A percentile compares a stretch with the other conserved stretches of the same genome.
phyloP scores from a whole-genome alignment of 2,888 invertebrate species.

The Morpho deidamia region DNA sequence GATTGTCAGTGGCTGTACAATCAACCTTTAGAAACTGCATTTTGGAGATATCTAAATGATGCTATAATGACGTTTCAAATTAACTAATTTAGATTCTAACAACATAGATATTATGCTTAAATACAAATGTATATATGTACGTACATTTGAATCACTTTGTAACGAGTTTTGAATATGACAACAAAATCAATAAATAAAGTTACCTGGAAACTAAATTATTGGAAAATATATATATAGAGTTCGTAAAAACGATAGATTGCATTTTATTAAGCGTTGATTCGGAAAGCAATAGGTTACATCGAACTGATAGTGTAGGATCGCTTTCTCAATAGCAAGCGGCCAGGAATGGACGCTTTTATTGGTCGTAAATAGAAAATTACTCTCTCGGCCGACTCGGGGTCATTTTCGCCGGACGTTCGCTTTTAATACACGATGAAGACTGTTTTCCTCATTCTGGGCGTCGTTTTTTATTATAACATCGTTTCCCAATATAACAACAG shows the following conservation, averaged over 20 bases:
- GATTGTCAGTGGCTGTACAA: no score
- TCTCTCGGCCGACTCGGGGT: slow-evolving; percentile 39
- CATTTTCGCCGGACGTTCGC: slow-evolving; percentile 44
- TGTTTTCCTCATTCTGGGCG: slow-evolving; percentile 6
- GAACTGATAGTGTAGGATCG: slow-evolving; percentile 21
- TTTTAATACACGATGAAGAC: slow-evolving; percentile 34
- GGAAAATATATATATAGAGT: no score
- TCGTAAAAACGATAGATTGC: background rate
- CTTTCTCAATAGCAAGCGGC: slow-evolving; percentile 57
- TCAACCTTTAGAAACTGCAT: no score
- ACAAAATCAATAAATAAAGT: no score
- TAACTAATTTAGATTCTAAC: no score
- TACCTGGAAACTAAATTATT: no score
- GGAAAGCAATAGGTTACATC: slow-evolving; percentile 14
- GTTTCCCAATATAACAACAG: background rate
- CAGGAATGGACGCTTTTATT: slow-evolving; percentile 60
- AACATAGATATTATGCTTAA: no score
- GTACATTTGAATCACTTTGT: no score
- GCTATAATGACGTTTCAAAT: no score
- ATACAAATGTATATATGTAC: no score
- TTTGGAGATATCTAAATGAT: no score
- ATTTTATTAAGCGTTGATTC: slow-evolving; percentile 11
- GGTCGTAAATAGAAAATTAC: slow-evolving; percentile 64
- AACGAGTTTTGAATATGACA: no score
- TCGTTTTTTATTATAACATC: background rate